Conservation (phyloP, 2,888 invertebrate species). For the Emmelina monodactyla region DNA sequence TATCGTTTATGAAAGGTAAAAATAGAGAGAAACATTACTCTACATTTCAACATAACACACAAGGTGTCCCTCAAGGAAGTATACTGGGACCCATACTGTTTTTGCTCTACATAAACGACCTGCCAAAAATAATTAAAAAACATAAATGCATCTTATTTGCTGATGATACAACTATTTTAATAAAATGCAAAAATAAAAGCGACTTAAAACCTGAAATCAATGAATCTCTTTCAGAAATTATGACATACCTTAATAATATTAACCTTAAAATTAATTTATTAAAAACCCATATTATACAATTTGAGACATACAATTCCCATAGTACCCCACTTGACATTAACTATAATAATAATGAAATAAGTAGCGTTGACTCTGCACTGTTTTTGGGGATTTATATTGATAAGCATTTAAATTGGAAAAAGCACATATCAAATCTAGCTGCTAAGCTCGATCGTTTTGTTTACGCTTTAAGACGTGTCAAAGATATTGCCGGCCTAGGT, state of each 20-base stretch:
- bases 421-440: background rate
- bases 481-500: background rate
- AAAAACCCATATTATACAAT: background rate
- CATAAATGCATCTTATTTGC: background rate
- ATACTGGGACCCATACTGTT: background rate
- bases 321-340: background rate
- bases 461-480: background rate
- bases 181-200: background rate
- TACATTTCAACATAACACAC: background rate
- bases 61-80: background rate
- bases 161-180: background rate
- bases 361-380: background rate
- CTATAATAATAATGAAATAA: background rate
- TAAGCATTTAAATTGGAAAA: background rate
- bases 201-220: background rate
- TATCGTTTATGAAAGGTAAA: background rate
- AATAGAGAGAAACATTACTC: background rate
- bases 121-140: background rate
- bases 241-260: background rate
- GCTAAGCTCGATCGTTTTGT: background rate
- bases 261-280: background rate
- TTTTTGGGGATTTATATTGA: background rate
- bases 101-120: background rate
- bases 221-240: background rate
- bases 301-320: background rate